Percentiles rank a stretch among this genome's conserved stretches.
These are phyloP conservation scores for Macropis europaea DNA, from an alignment of 2,888 invertebrate species.

Conservation along the genomic window DNA sequence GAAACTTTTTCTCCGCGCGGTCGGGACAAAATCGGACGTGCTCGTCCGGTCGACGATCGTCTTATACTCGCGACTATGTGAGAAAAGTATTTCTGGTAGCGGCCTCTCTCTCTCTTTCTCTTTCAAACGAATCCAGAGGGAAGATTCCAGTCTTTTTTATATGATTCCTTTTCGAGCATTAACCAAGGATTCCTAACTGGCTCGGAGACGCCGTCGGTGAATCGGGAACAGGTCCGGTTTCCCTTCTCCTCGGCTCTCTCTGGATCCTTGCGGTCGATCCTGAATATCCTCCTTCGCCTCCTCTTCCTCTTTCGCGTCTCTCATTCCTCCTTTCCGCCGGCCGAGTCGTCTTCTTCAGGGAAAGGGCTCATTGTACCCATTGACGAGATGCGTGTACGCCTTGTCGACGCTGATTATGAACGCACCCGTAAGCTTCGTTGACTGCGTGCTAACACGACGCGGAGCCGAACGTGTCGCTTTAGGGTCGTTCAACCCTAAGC, in stretches of 20 bases:
- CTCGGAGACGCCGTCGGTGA: constrained; percentile 50
- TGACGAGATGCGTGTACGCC: constrained; percentile 65
- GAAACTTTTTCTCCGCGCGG: constrained; percentile 32
- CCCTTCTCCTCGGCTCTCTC: constrained; percentile 41
- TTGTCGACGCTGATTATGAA: constrained; percentile 72
- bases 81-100: constrained; percentile 44
- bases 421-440: constrained; percentile 66
- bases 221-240: constrained; percentile 61
- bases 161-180: constrained; percentile 47
- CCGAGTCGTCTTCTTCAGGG: constrained; percentile 23
- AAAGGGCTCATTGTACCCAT: constrained; percentile 55
- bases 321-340: constrained; percentile 10
- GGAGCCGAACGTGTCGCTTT: constrained; percentile 38
- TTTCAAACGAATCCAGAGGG: constrained; percentile 47
- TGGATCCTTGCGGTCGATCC: constrained; percentile 45
- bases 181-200: constrained; percentile 51
- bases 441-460: constrained; percentile 53
- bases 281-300: constrained; percentile 50
- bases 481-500: constrained; percentile 66
- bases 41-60: constrained; percentile 57
- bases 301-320: constrained; percentile 22
- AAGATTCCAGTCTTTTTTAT: constrained; percentile 32
- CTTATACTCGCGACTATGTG: constrained; percentile 58
- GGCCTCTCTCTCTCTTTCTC: background rate
- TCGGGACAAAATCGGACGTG: constrained; percentile 58